Percentiles rank a stretch among this genome's conserved stretches.
Conservation (phyloP, 2,888 invertebrate species). For the Tortrix viridana region DNA sequence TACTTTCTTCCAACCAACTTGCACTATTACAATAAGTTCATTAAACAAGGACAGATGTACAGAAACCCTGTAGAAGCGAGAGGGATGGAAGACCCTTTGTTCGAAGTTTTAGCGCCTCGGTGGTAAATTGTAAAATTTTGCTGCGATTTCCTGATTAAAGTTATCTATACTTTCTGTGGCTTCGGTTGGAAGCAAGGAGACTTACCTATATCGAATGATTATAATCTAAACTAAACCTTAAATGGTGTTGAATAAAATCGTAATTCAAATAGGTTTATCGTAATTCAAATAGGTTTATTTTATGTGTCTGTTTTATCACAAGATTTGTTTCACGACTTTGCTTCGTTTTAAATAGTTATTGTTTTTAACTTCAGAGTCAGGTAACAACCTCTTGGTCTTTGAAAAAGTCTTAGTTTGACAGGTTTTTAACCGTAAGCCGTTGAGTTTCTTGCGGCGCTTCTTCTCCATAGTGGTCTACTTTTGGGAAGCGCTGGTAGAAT, state of each 20-base stretch:
- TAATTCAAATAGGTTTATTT: too few species aligned
- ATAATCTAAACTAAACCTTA: background rate
- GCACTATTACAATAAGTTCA: conserved; percentile 38
- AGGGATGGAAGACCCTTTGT: conserved; percentile 16
- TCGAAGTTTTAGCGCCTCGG: conserved; percentile 21
- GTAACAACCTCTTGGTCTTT: too few species aligned
- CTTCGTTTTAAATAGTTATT: too few species aligned
- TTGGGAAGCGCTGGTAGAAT: too few species aligned
- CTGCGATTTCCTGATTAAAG: conserved; percentile 26
- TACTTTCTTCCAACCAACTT: conserved; percentile 36
- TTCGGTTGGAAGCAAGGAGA: background rate
- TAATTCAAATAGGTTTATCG: too few species aligned
- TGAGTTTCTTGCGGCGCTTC: too few species aligned
- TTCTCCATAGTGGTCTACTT: too few species aligned
- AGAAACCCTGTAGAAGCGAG: background rate
- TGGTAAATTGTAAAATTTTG: conserved; percentile 34
- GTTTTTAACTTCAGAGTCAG: too few species aligned
- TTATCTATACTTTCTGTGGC: conserved; percentile 17
- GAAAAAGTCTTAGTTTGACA: too few species aligned
- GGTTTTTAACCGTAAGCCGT: too few species aligned
- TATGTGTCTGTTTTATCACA: too few species aligned
- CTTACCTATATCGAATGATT: background rate
- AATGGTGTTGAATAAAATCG: background rate
- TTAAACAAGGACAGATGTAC: conserved; percentile 12
- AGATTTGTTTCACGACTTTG: too few species aligned